Evolutionary conservation across 2,888 invertebrate genomes (phyloP).

Genomic region (Eupeodes luniger): DNA sequence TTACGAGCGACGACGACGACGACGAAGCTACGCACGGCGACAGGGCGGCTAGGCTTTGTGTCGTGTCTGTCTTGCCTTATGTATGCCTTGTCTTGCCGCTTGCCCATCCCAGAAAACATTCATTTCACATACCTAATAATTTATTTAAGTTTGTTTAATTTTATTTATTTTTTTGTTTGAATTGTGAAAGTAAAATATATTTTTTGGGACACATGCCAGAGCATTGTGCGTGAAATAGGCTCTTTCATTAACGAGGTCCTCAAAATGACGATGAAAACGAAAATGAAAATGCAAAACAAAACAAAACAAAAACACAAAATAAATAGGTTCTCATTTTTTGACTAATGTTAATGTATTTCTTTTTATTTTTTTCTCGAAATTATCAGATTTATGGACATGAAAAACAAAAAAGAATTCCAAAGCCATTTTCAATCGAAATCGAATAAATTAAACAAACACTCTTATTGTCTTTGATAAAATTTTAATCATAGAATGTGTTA

Average conservation of each 20-base stretch:
- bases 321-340: constrained; percentile 15
- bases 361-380: constrained; percentile 51
- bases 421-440: constrained; percentile 54
- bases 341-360: constrained; percentile 19
- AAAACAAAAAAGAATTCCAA: constrained; percentile 19
- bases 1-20: too few species aligned
- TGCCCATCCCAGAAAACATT: background rate
- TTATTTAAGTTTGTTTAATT: constrained; percentile 7
- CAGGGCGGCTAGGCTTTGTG: too few species aligned
- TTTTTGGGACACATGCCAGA: constrained; percentile 60
- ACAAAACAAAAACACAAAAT: background rate
- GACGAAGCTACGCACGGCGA: too few species aligned
- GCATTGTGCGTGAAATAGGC: constrained; percentile 45
- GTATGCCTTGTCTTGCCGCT: background rate
- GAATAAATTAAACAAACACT: constrained; percentile 73
- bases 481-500: constrained; percentile 49
- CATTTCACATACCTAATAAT: background rate
- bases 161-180: constrained; percentile 5
- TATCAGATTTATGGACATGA: constrained; percentile 44
- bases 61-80: too few species aligned
- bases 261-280: background rate
- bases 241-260: constrained; percentile 45
- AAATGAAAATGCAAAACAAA: background rate
- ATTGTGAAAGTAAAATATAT: constrained; percentile 45
- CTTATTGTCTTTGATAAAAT: constrained; percentile 49